These are phyloP conservation scores for Protobothrops mucrosquamatus DNA, from an alignment of 2,113 vertebrate species.

Conservation along the genomic window DNA sequence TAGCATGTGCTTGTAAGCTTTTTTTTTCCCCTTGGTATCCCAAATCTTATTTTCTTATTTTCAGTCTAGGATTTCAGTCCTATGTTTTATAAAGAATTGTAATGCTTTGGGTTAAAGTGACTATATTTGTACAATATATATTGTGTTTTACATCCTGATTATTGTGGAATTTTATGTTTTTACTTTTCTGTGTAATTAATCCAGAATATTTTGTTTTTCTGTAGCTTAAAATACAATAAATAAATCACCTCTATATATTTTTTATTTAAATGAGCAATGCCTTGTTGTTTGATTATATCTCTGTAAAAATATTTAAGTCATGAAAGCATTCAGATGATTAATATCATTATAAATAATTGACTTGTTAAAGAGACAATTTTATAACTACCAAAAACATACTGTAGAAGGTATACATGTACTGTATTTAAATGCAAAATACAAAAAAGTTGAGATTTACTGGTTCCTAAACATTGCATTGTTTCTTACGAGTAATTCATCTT, in stretches of 20 bases:
- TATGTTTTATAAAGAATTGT: not conserved
- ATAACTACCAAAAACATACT: not conserved
- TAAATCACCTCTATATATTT: not conserved
- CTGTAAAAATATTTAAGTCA: not conserved
- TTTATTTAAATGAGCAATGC: not conserved
- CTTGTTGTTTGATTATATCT: not conserved
- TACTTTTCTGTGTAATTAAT: not conserved
- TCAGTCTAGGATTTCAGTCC: not conserved
- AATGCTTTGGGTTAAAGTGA: not conserved
- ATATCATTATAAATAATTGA: not conserved
- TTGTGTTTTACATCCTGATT: not conserved
- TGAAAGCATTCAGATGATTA: not conserved
- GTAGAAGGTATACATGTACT: not conserved
- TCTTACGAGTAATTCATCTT: constrained; percentile 16
- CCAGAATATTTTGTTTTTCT: not conserved
- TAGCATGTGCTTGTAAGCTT: not conserved
- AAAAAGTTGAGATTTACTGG: not conserved
- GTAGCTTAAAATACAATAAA: not conserved
- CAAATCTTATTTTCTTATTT: not conserved
- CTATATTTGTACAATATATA: not conserved
- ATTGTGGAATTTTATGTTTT: not conserved
- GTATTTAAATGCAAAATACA: not conserved
- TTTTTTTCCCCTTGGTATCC: not conserved
- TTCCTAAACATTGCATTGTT: not conserved
- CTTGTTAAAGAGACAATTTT: not conserved